A percentile compares a stretch with the other conserved stretches of the same genome.
Conservation (phyloP, 2,888 invertebrate species). For the Calameuta idolon region DNA sequence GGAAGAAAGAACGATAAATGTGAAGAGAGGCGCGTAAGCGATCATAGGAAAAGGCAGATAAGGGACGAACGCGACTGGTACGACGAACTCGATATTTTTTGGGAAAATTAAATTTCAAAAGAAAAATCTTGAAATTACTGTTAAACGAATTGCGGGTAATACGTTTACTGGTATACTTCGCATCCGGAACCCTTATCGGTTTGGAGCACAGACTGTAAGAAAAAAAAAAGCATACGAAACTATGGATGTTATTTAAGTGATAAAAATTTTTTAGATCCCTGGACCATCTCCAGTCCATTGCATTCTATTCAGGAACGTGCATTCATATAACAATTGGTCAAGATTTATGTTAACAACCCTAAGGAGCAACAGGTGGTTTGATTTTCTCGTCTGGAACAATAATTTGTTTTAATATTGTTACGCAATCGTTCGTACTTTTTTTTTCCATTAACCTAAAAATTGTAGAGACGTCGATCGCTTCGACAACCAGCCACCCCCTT, state of each 20-base stretch:
- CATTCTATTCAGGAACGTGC: background rate
- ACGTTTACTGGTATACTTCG: too few species aligned
- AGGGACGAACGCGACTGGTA: background rate
- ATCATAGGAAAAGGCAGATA: background rate
- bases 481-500: background rate
- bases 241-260: too few species aligned
- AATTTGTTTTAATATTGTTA: slow-evolving; percentile 49
- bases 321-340: background rate
- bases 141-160: background rate
- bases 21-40: background rate
- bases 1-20: background rate
- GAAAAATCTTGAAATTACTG: background rate
- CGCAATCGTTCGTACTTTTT: background rate
- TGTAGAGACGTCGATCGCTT: background rate
- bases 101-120: background rate
- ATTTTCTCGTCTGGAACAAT: slow-evolving; percentile 27
- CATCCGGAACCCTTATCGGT: too few species aligned
- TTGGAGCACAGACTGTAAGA: too few species aligned
- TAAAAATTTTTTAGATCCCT: too few species aligned
- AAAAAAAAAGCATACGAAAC: too few species aligned
- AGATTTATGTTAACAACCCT: background rate
- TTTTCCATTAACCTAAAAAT: background rate
- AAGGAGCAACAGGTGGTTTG: background rate
- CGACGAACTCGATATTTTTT: background rate
- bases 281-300: background rate